phyloP scores from a whole-genome alignment of 1,140 invertebrate species.

The Drosophila seguyi region DNA sequence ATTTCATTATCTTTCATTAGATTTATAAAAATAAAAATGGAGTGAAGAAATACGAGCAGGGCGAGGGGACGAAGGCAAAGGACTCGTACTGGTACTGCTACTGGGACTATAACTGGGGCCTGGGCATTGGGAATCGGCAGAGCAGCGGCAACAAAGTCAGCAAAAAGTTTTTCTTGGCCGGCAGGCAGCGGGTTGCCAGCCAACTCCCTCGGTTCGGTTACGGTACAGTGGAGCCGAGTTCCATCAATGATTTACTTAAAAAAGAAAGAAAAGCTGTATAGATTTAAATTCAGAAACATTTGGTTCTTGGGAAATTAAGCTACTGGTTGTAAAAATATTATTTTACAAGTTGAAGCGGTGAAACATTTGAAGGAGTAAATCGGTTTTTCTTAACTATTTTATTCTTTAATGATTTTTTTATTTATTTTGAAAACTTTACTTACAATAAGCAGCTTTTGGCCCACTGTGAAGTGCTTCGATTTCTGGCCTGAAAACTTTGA shows the following conservation, averaged over 20 bases:
- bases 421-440: no score
- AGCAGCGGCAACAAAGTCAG: constrained; percentile 59
- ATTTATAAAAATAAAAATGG: constrained; percentile 79
- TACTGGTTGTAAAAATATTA: not conserved
- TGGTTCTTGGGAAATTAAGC: not conserved
- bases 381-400: no score
- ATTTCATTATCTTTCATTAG: constrained; percentile 83
- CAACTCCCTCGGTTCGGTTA: constrained; percentile 24
- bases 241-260: not conserved
- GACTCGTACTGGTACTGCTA: not conserved
- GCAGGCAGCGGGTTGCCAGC: constrained; percentile 56
- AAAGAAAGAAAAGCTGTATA: not conserved
- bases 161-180: constrained; percentile 59
- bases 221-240: constrained; percentile 32
- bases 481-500: constrained; percentile 49
- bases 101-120: not conserved
- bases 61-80: constrained; percentile 6
- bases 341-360: no score
- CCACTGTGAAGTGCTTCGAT: constrained; percentile 46
- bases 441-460: not conserved
- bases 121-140: constrained; percentile 8
- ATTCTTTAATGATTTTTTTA: no score
- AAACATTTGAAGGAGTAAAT: no score
- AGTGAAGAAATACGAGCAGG: constrained; percentile 32
- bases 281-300: not conserved